Percentiles rank a stretch among this genome's conserved stretches.
These are phyloP conservation scores for Pecten maximus DNA, from an alignment of 2,888 invertebrate species.

Conservation along the genomic window DNA sequence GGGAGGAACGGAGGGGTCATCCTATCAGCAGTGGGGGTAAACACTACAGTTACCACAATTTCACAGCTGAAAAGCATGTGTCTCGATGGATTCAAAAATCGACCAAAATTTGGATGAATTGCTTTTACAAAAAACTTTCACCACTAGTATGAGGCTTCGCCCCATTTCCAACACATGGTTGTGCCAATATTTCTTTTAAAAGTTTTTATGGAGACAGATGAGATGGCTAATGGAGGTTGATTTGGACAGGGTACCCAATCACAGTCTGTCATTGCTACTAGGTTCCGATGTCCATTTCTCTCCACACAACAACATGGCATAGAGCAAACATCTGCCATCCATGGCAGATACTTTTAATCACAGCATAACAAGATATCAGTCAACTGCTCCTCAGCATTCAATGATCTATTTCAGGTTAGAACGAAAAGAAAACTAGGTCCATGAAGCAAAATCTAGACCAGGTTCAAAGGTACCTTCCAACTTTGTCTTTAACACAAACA, in stretches of 20 bases:
- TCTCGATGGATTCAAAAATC: not conserved
- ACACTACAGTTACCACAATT: not conserved
- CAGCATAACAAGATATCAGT: not conserved
- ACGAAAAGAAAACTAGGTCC: not conserved
- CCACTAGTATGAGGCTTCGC: not conserved
- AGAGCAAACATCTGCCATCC: not conserved
- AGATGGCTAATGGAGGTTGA: conserved; percentile 13
- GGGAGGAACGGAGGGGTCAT: not conserved
- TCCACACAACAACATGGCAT: not conserved
- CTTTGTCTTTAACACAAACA: too few relatives aligned
- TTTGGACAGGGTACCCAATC: not conserved
- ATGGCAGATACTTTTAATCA: not conserved
- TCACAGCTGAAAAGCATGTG: conserved; percentile 20
- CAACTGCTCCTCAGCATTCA: not conserved
- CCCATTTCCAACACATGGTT: not conserved
- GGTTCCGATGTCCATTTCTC: not conserved
- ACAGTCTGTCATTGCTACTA: conserved; percentile 4
- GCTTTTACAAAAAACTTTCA: not conserved
- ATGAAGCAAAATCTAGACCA: not conserved
- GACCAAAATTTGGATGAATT: not conserved
- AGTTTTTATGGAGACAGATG: conserved; percentile 17
- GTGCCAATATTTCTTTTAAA: conserved; percentile 27
- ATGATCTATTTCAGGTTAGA: too few relatives aligned
- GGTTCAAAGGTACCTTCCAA: not conserved
- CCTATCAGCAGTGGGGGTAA: not conserved